Evolutionary conservation across 2,888 invertebrate genomes (phyloP).

Genomic region (Labia minor): DNA sequence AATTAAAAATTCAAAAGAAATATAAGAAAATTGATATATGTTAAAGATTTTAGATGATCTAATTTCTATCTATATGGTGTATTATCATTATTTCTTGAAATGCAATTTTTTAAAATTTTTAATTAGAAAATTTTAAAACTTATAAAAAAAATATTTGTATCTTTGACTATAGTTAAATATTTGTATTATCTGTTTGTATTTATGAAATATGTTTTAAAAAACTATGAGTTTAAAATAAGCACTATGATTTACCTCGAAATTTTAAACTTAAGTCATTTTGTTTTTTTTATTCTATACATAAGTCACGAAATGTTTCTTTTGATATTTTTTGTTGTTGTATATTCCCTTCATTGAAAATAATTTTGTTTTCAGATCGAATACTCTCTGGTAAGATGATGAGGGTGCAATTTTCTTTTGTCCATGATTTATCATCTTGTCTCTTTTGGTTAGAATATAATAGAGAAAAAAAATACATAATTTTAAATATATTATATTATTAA

Average conservation of each 20-base stretch:
- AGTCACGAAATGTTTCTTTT: conserved; percentile 3
- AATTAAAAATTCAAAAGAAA: no score
- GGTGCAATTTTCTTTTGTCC: conserved; percentile 1
- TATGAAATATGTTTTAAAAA: not conserved
- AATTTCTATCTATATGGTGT: no score
- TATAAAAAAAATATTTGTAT: no score
- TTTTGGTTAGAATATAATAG: not conserved
- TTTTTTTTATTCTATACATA: conserved; percentile 5
- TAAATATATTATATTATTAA: not conserved
- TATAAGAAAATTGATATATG: no score
- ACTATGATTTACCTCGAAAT: not conserved
- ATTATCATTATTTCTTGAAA: no score
- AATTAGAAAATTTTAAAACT: no score
- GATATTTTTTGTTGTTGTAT: not conserved
- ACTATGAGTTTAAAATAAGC: not conserved
- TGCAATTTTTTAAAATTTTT: no score
- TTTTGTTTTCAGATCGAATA: not conserved
- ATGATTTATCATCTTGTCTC: not conserved
- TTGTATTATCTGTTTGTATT: no score
- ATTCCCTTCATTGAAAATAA: conserved; percentile 13
- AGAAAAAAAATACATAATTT: not conserved
- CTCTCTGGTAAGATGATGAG: not conserved
- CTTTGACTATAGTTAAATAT: no score
- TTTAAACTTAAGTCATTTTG: not conserved
- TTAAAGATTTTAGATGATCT: no score